Evolutionary conservation across 30 jellyfish, hydroid and myxozoan genomes (phyloP).

Genomic region (Chrysaora quinquecirrha): DNA sequence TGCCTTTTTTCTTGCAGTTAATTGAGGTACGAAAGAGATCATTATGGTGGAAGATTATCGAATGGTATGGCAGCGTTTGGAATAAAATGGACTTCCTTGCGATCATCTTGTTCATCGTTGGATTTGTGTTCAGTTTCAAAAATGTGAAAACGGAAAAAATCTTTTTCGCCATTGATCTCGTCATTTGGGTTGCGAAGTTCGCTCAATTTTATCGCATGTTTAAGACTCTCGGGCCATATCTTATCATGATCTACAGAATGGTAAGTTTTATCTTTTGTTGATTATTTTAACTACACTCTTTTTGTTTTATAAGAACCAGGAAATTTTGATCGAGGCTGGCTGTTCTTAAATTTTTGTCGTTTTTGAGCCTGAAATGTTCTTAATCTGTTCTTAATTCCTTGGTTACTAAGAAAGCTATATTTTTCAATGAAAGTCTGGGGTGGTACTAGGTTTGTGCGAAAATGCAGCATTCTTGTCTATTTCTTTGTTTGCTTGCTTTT

Average conservation of each 20-base stretch:
- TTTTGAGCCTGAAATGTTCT: too few relatives aligned
- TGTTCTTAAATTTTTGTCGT: too few relatives aligned
- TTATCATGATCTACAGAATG: constrained; percentile 83
- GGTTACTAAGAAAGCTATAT: too few relatives aligned
- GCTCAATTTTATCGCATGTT: constrained; percentile 82
- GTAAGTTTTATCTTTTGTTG: constrained; percentile 19
- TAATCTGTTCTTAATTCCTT: too few relatives aligned
- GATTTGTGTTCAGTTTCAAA: constrained; percentile 42
- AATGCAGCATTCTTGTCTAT: too few relatives aligned
- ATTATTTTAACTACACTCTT: not conserved
- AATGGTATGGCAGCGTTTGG: constrained; percentile 62
- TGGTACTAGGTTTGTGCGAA: too few relatives aligned
- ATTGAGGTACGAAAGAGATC: constrained; percentile 46
- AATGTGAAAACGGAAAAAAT: constrained; percentile 27
- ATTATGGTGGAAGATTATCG: constrained; percentile 5
- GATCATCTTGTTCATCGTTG: constrained; percentile 54
- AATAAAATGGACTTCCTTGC: constrained; percentile 59
- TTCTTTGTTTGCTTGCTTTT: too few relatives aligned
- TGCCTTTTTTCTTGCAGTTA: too few relatives aligned
- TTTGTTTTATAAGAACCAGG: not conserved
- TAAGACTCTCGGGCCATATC: constrained; percentile 80
- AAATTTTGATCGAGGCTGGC: too few relatives aligned
- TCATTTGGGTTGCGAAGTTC: constrained; percentile 64
- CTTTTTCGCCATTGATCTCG: constrained; percentile 59
- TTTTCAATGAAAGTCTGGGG: too few relatives aligned